Percentiles rank a stretch among this genome's conserved stretches.
Evolutionary conservation across 2,113 vertebrate genomes (phyloP).

Genomic region (Gymnorhina tibicen): DNA sequence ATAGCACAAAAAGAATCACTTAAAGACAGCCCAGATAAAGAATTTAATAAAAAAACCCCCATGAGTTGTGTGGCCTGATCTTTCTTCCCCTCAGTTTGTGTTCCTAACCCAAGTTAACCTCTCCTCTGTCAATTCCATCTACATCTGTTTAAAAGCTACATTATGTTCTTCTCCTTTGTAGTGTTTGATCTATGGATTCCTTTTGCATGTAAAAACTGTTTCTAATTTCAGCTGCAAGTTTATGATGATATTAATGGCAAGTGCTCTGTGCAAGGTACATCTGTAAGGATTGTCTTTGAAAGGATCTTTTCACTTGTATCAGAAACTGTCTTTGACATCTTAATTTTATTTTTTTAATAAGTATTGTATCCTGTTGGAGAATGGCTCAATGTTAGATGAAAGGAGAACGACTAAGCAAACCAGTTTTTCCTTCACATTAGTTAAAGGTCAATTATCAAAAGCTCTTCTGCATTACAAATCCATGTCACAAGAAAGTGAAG

Average conservation of each 20-base stretch:
- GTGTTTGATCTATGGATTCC: conserved; percentile 14
- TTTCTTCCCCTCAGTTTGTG: background rate
- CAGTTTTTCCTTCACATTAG: background rate
- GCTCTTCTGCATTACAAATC: background rate
- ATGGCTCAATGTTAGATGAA: background rate
- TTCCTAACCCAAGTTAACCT: conserved; percentile 4
- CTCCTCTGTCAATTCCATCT: background rate
- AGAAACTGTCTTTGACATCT: conserved; percentile 1
- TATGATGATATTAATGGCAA: conserved; percentile 24
- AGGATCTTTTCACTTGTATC: conserved; percentile 1
- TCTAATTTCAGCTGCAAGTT: conserved; percentile 40
- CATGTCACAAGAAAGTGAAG: background rate
- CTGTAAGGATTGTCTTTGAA: conserved; percentile 16
- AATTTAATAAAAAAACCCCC: background rate
- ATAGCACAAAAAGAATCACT: background rate
- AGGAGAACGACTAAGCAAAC: background rate
- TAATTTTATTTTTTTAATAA: background rate
- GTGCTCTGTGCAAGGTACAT: background rate
- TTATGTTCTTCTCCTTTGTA: conserved; percentile 26
- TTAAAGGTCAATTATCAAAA: conserved; percentile 10
- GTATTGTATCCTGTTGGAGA: background rate
- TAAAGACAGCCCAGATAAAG: background rate
- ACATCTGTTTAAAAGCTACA: conserved; percentile 8
- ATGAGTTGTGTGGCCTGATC: background rate
- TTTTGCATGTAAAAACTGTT: conserved; percentile 27